Conservation (phyloP, 1,140 invertebrate species). For the Radopholus similis region DNA sequence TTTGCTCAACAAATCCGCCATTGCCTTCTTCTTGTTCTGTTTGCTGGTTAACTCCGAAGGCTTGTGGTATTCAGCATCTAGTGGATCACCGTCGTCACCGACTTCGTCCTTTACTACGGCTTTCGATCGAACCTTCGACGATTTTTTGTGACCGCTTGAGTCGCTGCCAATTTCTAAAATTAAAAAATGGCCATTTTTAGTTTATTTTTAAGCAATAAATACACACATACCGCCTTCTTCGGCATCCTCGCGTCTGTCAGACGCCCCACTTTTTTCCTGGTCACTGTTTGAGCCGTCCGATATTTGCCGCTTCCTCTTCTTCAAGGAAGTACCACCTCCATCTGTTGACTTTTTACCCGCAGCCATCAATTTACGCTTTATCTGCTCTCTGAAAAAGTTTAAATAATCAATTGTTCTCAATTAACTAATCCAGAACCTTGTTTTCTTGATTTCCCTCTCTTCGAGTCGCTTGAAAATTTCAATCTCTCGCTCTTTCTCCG, state of each 20-base stretch:
- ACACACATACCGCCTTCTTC: slow-evolving; percentile 5
- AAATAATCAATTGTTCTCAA: background rate
- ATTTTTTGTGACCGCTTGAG: background rate
- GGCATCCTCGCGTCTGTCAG: too few species aligned
- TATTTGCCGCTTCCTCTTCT: slow-evolving; percentile 2
- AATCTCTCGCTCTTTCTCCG: slow-evolving; percentile 36
- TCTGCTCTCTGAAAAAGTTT: slow-evolving; percentile 26
- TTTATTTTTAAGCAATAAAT: background rate
- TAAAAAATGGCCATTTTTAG: background rate
- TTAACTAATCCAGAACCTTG: slow-evolving; percentile 6
- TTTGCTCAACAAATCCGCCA: slow-evolving; percentile 47
- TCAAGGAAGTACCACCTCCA: slow-evolving; percentile 1
- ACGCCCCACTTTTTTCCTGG: slow-evolving; percentile 9
- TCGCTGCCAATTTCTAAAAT: background rate
- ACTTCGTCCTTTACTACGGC: background rate
- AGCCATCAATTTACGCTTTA: slow-evolving; percentile 28
- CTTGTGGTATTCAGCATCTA: slow-evolving; percentile 48
- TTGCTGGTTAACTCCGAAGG: slow-evolving; percentile 51
- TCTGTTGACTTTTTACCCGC: slow-evolving; percentile 7
- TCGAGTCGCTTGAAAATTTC: slow-evolving; percentile 34
- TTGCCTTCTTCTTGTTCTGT: slow-evolving; percentile 52
- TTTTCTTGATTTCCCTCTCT: slow-evolving; percentile 31
- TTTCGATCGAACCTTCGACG: slow-evolving; percentile 6
- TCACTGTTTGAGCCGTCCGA: background rate
- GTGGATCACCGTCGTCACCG: slow-evolving; percentile 27